phyloP scores from a whole-genome alignment of 2,113 vertebrate genomes.

The Elephantulus edwardii region DNA sequence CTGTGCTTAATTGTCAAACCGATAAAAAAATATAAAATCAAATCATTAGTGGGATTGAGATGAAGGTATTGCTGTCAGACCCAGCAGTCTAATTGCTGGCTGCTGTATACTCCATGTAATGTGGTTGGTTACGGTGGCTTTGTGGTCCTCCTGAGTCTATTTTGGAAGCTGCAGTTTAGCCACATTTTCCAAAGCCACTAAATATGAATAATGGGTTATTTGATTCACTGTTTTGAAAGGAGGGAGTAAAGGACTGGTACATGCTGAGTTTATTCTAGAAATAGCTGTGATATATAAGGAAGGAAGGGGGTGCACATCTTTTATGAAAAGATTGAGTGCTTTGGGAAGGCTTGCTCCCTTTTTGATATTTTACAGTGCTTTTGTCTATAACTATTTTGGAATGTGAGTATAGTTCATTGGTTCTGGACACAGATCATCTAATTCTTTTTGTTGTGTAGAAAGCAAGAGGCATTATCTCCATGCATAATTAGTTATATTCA shows the following conservation, averaged over 20 bases:
- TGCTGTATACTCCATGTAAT: background rate
- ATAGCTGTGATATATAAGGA: conserved; percentile 57
- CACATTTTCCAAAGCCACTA: conserved; percentile 53
- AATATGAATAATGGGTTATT: conserved; percentile 55
- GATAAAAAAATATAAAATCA: background rate
- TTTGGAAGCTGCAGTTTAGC: conserved; percentile 43
- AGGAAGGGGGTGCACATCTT: background rate
- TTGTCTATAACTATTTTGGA: conserved; percentile 60
- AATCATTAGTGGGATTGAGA: background rate
- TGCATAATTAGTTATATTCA: conserved; percentile 26
- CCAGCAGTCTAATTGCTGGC: background rate
- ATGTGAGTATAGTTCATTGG: conserved; percentile 37
- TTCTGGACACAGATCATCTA: conserved; percentile 39
- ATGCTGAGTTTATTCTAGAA: conserved; percentile 58
- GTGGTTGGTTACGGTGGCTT: background rate
- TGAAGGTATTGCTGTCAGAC: background rate
- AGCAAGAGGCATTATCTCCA: conserved; percentile 18
- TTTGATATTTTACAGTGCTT: conserved; percentile 35
- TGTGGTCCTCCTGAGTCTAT: conserved; percentile 2
- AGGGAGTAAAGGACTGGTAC: conserved; percentile 39
- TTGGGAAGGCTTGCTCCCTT: conserved; percentile 59
- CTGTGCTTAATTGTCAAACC: conserved; percentile 24
- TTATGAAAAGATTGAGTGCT: conserved; percentile 40
- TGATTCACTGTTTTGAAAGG: conserved; percentile 53
- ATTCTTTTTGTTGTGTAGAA: conserved; percentile 48